These are phyloP conservation scores for Hydrochoerus hydrochaeris DNA, from an alignment of 2,113 vertebrate species.

Conservation along the genomic window DNA sequence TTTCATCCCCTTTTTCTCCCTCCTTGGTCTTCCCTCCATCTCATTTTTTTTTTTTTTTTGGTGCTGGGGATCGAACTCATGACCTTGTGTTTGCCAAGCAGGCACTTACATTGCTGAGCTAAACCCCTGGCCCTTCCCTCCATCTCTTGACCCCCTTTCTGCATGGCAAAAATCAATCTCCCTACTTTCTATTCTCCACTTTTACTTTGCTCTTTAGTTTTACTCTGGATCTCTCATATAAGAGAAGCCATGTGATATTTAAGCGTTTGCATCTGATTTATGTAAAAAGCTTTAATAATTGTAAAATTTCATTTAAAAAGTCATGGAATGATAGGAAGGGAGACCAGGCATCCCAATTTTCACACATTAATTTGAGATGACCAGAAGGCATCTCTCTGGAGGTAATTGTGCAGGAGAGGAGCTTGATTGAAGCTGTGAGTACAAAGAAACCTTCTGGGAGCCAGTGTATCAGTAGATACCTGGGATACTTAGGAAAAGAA, in stretches of 20 bases:
- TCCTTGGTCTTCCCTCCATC: neutral
- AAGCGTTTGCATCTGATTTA: neutral
- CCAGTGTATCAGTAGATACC: neutral
- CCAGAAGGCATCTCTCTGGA: neutral
- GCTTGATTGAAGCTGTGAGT: neutral
- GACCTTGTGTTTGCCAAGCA: too few species aligned
- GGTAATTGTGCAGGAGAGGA: too few species aligned
- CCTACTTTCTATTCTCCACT: neutral
- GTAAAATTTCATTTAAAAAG: neutral
- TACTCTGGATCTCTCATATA: neutral
- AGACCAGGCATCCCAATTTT: neutral
- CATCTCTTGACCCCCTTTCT: too few species aligned
- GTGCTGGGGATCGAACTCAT: too few species aligned
- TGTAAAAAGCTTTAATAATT: neutral
- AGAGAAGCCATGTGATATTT: neutral
- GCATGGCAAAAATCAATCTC: too few species aligned
- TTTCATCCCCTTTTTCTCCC: neutral
- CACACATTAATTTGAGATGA: neutral
- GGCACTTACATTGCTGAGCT: too few species aligned
- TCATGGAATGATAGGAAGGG: neutral
- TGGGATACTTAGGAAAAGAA: neutral
- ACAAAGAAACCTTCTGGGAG: neutral
- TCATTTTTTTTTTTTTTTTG: neutral
- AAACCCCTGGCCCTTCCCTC: too few species aligned
- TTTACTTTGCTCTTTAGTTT: neutral